Percentiles rank a stretch among this genome's conserved stretches.
These are phyloP conservation scores for Agrochola lota DNA, from an alignment of 2,888 invertebrate species.

Conservation along the genomic window DNA sequence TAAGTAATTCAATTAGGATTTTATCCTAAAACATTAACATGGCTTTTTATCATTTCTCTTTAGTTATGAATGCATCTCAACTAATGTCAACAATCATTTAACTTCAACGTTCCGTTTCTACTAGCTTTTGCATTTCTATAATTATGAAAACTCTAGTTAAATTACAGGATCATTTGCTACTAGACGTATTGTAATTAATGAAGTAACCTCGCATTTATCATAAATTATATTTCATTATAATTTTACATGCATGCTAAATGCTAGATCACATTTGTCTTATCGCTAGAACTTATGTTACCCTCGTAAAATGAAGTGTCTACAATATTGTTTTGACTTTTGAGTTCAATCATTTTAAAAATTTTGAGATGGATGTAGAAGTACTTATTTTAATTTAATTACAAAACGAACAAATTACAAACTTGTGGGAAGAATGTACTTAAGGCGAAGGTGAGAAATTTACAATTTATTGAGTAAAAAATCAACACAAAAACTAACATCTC, in stretches of 20 bases:
- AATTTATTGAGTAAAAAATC: not conserved
- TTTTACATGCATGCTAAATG: not conserved
- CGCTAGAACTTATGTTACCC: not conserved
- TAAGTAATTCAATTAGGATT: not conserved
- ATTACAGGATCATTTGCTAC: not conserved
- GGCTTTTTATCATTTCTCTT: not conserved
- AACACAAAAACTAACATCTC: not conserved
- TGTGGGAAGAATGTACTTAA: slow-evolving; percentile 73
- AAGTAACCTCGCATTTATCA: fast-evolving
- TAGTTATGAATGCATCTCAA: slow-evolving; percentile 47
- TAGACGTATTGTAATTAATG: not conserved
- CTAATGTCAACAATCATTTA: slow-evolving; percentile 60
- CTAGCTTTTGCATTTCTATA: not conserved
- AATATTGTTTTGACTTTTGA: slow-evolving; percentile 55
- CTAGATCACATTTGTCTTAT: not conserved
- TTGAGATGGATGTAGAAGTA: slow-evolving; percentile 40
- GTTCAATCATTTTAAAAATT: slow-evolving; percentile 21
- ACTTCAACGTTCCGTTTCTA: slow-evolving; percentile 37
- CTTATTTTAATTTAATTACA: slow-evolving; percentile 32
- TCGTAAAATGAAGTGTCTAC: slow-evolving; percentile 34
- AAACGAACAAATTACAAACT: slow-evolving; percentile 5
- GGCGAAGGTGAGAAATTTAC: slow-evolving; percentile 72
- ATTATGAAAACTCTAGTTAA: not conserved
- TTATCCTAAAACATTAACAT: not conserved
- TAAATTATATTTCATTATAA: not conserved